Percentiles rank a stretch among this genome's conserved stretches.
phyloP scores from a whole-genome alignment of 2,113 vertebrate species.

The Vimba vimba region DNA sequence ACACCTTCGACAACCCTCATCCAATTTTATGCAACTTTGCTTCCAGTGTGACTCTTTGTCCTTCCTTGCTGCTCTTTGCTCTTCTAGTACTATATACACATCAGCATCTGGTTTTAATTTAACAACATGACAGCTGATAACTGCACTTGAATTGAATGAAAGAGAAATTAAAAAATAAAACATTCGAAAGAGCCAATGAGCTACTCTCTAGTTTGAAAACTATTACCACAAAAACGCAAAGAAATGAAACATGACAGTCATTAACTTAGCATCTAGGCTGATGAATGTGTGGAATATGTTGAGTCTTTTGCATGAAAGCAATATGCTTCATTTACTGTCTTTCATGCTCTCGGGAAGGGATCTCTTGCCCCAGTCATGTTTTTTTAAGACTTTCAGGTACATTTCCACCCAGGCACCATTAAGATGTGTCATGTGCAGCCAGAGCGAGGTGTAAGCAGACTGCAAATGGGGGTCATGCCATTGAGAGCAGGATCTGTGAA shows the following conservation, averaged over 20 bases:
- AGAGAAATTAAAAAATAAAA: neutral
- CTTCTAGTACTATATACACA: neutral
- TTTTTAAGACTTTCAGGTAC: neutral
- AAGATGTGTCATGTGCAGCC: constrained; percentile 65
- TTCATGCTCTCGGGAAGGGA: neutral
- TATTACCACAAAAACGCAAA: neutral
- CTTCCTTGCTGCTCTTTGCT: too few relatives aligned
- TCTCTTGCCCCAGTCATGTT: neutral
- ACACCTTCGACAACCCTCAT: too few relatives aligned
- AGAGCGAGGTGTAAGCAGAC: constrained; percentile 50
- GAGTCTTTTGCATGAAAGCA: neutral
- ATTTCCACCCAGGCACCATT: neutral
- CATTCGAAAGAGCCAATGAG: neutral
- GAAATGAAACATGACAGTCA: constrained; percentile 34
- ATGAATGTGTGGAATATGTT: constrained; percentile 6
- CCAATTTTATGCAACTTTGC: too few relatives aligned
- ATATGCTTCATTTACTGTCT: constrained; percentile 10
- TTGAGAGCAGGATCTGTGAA: constrained; percentile 79
- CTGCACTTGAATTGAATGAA: neutral
- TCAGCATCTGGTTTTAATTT: constrained; percentile 52
- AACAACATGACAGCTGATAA: constrained; percentile 21
- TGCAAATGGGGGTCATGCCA: constrained; percentile 74
- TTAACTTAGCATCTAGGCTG: neutral
- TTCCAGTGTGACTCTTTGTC: too few relatives aligned
- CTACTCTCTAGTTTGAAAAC: neutral